phyloP scores from a whole-genome alignment of 2,888 invertebrate genomes.

The Ephialtes manifestator region DNA sequence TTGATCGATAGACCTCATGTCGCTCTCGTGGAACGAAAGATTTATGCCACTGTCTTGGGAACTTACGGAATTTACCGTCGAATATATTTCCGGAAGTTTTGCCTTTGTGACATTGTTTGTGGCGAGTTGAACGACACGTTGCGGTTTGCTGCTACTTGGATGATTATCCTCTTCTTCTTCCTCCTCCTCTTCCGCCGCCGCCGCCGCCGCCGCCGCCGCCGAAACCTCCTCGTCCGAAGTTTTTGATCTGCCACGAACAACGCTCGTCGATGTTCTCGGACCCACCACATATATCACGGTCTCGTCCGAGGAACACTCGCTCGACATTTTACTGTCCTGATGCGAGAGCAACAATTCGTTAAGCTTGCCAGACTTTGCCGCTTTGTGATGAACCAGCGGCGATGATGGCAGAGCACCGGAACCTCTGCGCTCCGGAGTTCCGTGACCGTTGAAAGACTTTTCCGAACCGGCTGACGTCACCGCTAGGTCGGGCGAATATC shows the following conservation, averaged over 20 bases:
- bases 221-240: constrained; percentile 82
- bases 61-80: constrained; percentile 90
- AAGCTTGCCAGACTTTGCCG: constrained; percentile 75
- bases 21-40: constrained; percentile 91
- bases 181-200: constrained; percentile 22
- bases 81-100: constrained; percentile 88
- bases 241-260: constrained; percentile 62
- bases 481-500: constrained; percentile 71
- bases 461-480: constrained; percentile 72
- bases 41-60: constrained; percentile 94
- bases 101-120: constrained; percentile 86
- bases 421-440: constrained; percentile 80
- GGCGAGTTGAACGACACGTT: constrained; percentile 79
- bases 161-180: constrained; percentile 85
- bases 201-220: not conserved
- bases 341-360: constrained; percentile 81
- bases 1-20: constrained; percentile 85
- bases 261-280: constrained; percentile 70
- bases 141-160: constrained; percentile 86
- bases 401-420: constrained; percentile 70
- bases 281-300: constrained; percentile 85
- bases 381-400: constrained; percentile 61
- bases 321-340: constrained; percentile 84
- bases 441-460: constrained; percentile 81
- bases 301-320: constrained; percentile 85